These are phyloP conservation scores for Gallinago nigripennis DNA, from an alignment of 2,797 vertebrate genomes.

Conservation along the genomic window DNA sequence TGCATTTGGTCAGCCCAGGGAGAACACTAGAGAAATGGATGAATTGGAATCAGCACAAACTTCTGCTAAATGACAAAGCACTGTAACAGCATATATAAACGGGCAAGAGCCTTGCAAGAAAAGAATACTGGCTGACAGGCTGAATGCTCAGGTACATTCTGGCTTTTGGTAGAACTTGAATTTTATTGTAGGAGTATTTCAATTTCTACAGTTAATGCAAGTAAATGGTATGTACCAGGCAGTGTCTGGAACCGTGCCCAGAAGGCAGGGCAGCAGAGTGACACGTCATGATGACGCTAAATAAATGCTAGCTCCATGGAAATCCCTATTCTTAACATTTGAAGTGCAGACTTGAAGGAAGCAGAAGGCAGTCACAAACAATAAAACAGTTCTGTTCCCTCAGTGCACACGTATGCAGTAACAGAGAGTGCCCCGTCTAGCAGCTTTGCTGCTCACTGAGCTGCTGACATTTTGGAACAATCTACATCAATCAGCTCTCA, in stretches of 20 bases:
- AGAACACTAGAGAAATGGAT: neutral
- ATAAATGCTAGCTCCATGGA: neutral
- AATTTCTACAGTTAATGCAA: neutral
- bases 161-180: neutral
- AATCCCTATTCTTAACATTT: neutral
- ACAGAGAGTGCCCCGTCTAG: neutral
- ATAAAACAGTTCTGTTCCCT: neutral
- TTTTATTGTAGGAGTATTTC: neutral
- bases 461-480: neutral
- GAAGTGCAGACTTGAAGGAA: neutral
- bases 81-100: neutral
- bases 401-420: neutral
- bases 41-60: neutral
- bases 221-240: neutral
- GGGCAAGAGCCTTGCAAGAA: neutral
- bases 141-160: neutral
- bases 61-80: neutral
- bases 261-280: neutral
- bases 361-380: neutral
- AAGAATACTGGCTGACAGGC: neutral
- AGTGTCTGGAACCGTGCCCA: neutral
- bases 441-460: neutral
- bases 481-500: neutral
- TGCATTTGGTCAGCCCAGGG: neutral
- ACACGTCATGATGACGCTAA: neutral